These are phyloP conservation scores for Chionodraco myersi DNA, from an alignment of 2,113 vertebrate genomes.

Conservation along the genomic window DNA sequence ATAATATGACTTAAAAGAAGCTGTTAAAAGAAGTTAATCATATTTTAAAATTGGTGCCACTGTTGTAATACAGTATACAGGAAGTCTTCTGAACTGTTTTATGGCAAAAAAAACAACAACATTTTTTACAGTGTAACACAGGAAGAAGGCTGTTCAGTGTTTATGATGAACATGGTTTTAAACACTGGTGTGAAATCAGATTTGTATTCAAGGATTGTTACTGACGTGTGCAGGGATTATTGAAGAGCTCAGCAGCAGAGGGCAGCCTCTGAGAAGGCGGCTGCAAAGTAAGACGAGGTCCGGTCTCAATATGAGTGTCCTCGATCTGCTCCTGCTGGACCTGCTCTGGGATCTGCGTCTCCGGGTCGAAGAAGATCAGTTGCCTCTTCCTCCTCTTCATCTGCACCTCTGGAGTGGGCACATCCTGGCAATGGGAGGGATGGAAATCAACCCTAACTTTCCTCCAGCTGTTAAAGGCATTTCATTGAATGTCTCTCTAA, in stretches of 20 bases:
- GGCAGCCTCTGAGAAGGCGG: constrained; percentile 1
- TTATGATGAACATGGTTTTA: background rate
- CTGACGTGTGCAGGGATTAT: constrained; percentile 77
- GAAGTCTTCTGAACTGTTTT: background rate
- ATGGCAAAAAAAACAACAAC: background rate
- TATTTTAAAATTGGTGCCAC: background rate
- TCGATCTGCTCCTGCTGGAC: constrained; percentile 58
- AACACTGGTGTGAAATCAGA: background rate
- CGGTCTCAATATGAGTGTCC: constrained; percentile 60
- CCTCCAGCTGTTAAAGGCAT: background rate
- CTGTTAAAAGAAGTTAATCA: background rate
- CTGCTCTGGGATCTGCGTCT: constrained; percentile 74
- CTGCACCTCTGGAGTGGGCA: constrained; percentile 26
- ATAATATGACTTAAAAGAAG: background rate
- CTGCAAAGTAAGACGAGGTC: background rate
- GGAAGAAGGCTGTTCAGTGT: background rate
- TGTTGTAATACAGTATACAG: background rate
- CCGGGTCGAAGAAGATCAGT: constrained; percentile 77
- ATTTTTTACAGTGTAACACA: background rate
- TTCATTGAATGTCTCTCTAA: background rate
- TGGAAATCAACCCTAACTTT: background rate
- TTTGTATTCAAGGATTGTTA: constrained; percentile 4
- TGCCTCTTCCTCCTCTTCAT: constrained; percentile 61
- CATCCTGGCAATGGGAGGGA: constrained; percentile 11
- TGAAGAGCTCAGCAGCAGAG: constrained; percentile 68